Evolutionary conservation across 1,140 invertebrate genomes (phyloP), one percentile per base, ranked within the genome.

Genomic region (Zaprionus inermis): DNA sequence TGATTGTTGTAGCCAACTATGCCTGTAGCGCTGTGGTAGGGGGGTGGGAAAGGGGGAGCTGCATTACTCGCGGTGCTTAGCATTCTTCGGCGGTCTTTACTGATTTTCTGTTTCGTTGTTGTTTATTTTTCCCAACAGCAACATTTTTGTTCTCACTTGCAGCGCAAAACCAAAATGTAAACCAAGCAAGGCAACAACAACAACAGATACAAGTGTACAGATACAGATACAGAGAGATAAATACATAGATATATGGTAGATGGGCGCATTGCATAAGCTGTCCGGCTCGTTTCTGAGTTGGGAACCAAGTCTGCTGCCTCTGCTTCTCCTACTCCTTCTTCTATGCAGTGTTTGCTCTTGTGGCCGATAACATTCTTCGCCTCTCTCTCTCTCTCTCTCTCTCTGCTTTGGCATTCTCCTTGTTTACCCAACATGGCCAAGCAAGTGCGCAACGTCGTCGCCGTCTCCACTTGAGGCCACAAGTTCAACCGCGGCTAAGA

Each of bases 91-190:
- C 24, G 36, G 46, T 28, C 38, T 66, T 58, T 58, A 22, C 74
- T 72, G 70, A 34, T 61, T 67, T 79, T 73, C 69, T 73, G 56
- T 54, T 36, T 22, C 41, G 9, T 41, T 70, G 72, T 89, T 89
- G 84, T 89, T 89, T 89, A 89, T 73, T 89, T 88, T 70, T 84
- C 64, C 85, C 84, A 84, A 78, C 75, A 78, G 76, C 84, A 89
- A n/a, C n/a, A n/a, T n/a, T 78, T 84, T 84, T 84, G 74, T 82
- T 89, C 84, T 89, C 85, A 89, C 85, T 79, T 71, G 81, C 76
- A 83, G 76, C 80, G 82, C 71, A 79, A 86, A 86, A 79, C 82
- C 83, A 56, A 89, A 88, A 89, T 79, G 83, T 86, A 86, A 86
- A 86, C 82, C 76, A 85, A 85, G 64, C 71, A 78, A 75, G 52